phyloP scores from a whole-genome alignment of 2,797 vertebrate species.

The Tapera naevia region DNA sequence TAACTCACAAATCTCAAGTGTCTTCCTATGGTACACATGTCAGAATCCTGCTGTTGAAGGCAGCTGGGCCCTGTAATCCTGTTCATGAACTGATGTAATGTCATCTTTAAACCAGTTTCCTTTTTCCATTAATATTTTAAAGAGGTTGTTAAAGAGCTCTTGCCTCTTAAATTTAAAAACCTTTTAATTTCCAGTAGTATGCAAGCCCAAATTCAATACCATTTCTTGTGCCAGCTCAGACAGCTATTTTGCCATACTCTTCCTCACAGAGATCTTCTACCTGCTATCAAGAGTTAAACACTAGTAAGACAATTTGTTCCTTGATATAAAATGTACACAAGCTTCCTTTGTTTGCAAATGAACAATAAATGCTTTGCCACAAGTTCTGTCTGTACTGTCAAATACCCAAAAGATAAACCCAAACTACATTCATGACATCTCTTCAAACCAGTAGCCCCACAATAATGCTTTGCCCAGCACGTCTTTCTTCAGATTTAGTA shows the following conservation, averaged over 20 bases:
- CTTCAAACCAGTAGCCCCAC: neutral
- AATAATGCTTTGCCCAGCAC: neutral
- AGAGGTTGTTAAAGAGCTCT: neutral
- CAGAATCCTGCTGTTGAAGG: neutral
- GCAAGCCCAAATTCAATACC: neutral
- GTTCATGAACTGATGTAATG: neutral
- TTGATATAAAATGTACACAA: neutral
- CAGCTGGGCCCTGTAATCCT: neutral
- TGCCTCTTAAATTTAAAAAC: neutral
- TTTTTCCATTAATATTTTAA: neutral
- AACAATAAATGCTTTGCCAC: neutral
- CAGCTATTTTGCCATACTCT: neutral
- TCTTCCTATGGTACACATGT: neutral
- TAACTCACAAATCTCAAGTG: neutral
- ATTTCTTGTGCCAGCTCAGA: neutral
- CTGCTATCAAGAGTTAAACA: neutral
- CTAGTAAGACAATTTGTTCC: neutral
- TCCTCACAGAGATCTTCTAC: neutral
- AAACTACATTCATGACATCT: neutral
- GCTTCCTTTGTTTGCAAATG: neutral
- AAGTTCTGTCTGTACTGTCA: neutral
- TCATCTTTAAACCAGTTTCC: neutral
- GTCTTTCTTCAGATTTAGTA: neutral
- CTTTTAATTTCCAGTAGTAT: neutral
- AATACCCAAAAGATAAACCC: neutral